Base-by-base conservation (phyloP, 2,797 vertebrate genomes). In the Clangula hyemalis region DNA sequence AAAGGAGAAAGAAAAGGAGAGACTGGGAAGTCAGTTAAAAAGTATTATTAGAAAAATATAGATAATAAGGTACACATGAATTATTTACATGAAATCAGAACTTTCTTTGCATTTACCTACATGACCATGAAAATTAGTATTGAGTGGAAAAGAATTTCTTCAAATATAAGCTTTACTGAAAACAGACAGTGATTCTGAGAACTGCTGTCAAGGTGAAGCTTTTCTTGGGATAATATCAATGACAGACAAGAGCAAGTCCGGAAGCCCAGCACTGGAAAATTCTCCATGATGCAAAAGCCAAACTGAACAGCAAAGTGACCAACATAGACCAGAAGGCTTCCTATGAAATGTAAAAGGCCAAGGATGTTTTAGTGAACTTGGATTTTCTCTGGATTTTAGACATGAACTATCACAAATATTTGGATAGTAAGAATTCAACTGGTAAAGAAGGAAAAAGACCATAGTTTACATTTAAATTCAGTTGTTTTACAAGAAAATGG, bases 291-390 rank as follows among this genome's bases (percentile, higher is more conserved):
- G 60, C 7, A n/a, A 73, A 87, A 60, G 13, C 2, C 27, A 47
- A 51, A 51, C 7, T 64, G 10, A 89, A 8, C n/a, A 78, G 10
- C 14, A 69, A 11, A 0, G 0, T 17, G 6, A 22, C 14, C 18
- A 27, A 41, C 14, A 54, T 53, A 85, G 68, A 15, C 2, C 14
- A 65, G 45, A 27, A 65, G 4, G 6, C 1, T 1, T 36, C 20
- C n/a, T 51, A 14, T 43, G 32, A 60, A 77, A 53, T 84, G 34
- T 28, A 32, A 38, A 80, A 69, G 4, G 56, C 16, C 9, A n/a
- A 72, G 45, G 7, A 60, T 6, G 11, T 36, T 72, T 72, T 87
- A 8, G 27, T 38, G 0, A 3, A 0, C 62, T 85, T 69, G 28
- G 10, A 32, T 66, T 38, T 87, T 69, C 27, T 45, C 70, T 81